Conservation (phyloP, 2,888 invertebrate species). For the Meta bourneti region DNA sequence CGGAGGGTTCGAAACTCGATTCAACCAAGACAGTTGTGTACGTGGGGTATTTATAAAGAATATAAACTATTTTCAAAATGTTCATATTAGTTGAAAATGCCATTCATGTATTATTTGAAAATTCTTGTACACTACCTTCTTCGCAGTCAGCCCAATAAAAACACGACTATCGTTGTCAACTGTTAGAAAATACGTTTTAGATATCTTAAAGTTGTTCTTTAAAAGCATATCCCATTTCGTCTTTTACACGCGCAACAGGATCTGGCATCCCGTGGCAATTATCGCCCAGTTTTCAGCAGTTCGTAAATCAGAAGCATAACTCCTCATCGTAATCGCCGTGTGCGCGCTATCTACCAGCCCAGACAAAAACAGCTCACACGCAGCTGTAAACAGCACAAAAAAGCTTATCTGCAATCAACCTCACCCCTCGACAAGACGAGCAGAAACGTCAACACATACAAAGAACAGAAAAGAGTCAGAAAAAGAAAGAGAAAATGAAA, state of each 20-base stretch:
- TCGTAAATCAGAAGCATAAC: constrained; percentile 30
- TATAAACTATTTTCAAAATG: too few relatives aligned
- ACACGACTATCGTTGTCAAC: too few relatives aligned
- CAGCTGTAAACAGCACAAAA: not conserved
- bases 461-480: constrained; percentile 20
- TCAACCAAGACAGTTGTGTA: too few relatives aligned
- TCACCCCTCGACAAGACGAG: constrained; percentile 1
- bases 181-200: not conserved
- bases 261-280: not conserved
- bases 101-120: too few relatives aligned
- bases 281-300: constrained; percentile 41
- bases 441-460: constrained; percentile 52
- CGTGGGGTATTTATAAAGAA: too few relatives aligned
- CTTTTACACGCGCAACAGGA: not conserved
- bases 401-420: constrained; percentile 15
- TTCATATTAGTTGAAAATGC: too few relatives aligned
- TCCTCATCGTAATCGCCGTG: not conserved
- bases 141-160: too few relatives aligned
- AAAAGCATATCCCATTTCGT: not conserved
- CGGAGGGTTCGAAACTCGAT: too few relatives aligned
- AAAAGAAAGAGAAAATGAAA: constrained; percentile 1
- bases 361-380: not conserved
- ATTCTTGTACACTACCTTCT: too few relatives aligned
- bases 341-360: not conserved
- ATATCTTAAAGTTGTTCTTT: not conserved